phyloP scores from a whole-genome alignment of 2,113 vertebrate genomes.

The Acrocephalus arundinaceus region DNA sequence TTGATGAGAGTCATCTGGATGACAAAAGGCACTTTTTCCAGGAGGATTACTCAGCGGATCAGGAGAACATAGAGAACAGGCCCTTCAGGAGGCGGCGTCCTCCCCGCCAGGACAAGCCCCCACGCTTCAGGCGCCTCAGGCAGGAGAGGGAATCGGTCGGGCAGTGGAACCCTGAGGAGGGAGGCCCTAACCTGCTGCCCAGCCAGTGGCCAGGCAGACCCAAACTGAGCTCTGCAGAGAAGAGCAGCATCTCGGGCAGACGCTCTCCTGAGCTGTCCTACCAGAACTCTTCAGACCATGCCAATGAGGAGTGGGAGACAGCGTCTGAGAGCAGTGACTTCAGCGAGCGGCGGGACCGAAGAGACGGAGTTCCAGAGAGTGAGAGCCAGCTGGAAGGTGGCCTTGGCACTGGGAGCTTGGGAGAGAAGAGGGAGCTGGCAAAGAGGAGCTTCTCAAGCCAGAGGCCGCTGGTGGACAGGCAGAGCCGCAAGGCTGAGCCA shows the following conservation, averaged over 20 bases:
- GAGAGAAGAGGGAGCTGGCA: conserved; percentile 92
- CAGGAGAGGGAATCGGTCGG: conserved; percentile 86
- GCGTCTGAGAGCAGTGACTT: conserved; percentile 96
- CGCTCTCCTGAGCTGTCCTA: conserved; percentile 75
- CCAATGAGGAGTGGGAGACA: conserved; percentile 93
- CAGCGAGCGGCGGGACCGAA: conserved; percentile 86
- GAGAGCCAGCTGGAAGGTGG: conserved; percentile 78
- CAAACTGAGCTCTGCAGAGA: conserved; percentile 75
- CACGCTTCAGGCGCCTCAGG: conserved; percentile 88
- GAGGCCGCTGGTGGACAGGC: conserved; percentile 89
- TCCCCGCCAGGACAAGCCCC: conserved; percentile 95
- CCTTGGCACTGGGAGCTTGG: conserved; percentile 70
- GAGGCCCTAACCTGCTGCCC: conserved; percentile 77
- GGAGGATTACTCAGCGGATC: conserved; percentile 80
- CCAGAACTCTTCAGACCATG: conserved; percentile 81
- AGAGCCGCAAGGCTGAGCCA: conserved; percentile 90
- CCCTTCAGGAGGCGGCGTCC: conserved; percentile 88
- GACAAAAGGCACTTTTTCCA: conserved; percentile 79
- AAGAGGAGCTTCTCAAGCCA: conserved; percentile 98
- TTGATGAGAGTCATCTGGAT: conserved; percentile 81
- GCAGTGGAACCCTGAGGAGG: conserved; percentile 88
- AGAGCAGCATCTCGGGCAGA: conserved; percentile 70
- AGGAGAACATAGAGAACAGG: conserved; percentile 85
- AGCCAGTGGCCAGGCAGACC: conserved; percentile 83
- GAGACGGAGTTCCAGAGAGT: conserved; percentile 66